Conservation (phyloP, 2,888 invertebrate genomes). For the Diachrysia chrysitis region DNA sequence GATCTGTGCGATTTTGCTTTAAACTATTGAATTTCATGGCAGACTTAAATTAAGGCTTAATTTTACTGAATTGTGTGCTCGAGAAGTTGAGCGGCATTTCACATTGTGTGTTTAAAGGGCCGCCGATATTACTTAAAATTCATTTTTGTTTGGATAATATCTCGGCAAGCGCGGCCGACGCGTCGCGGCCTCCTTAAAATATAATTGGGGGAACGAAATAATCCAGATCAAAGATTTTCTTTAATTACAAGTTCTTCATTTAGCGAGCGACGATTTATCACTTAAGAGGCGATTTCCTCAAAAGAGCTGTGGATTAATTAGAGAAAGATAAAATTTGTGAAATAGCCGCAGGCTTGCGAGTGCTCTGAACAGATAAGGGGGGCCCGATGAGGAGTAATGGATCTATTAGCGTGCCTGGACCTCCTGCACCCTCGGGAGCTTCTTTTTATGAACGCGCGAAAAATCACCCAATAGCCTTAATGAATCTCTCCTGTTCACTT, state of each 20-base stretch:
- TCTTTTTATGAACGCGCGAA: conserved; percentile 71
- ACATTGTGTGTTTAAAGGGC: conserved; percentile 47
- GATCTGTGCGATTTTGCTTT: conserved; percentile 6
- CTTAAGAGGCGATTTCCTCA: conserved; percentile 80
- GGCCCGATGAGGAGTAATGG: conserved; percentile 80
- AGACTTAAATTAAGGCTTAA: conserved; percentile 22
- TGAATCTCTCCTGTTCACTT: conserved; percentile 71
- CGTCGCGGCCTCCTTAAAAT: conserved; percentile 55
- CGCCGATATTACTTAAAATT: conserved; percentile 54
- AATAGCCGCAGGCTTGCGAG: conserved; percentile 80
- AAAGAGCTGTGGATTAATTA: conserved; percentile 86
- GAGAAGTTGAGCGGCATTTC: conserved; percentile 16
- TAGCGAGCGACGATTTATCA: conserved; percentile 80
- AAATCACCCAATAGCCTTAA: conserved; percentile 74
- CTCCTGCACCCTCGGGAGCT: conserved; percentile 62
- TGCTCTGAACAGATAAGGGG: conserved; percentile 81
- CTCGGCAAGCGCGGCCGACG: conserved; percentile 43
- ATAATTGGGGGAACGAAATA: conserved; percentile 69
- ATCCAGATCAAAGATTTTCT: conserved; percentile 83
- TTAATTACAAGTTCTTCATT: conserved; percentile 82
- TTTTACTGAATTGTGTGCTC: conserved; percentile 20
- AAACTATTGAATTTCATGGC: conserved; percentile 11
- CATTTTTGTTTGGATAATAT: conserved; percentile 58
- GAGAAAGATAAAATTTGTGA: conserved; percentile 86
- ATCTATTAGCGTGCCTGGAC: conserved; percentile 76